Conservation (phyloP, 2,113 vertebrate species). For the Actinemys pallida region DNA sequence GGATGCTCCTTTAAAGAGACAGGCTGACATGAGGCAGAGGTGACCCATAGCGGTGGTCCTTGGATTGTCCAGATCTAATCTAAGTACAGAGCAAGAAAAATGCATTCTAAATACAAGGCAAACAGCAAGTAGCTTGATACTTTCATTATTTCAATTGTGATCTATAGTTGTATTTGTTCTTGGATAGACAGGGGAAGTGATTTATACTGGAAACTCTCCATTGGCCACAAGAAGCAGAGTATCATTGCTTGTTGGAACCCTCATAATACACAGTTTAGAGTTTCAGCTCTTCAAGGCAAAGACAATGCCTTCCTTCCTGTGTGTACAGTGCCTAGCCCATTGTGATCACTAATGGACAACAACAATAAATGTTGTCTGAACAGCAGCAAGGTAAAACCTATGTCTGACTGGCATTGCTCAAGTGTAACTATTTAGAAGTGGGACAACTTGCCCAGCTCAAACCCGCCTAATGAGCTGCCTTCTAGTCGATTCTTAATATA, state of each 20-base stretch:
- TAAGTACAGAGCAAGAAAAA: not conserved
- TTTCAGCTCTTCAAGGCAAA: not conserved
- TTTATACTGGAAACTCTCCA: constrained; percentile 1
- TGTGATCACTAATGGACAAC: not conserved
- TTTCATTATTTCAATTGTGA: not conserved
- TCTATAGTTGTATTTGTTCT: constrained; percentile 42
- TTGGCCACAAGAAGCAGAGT: not conserved
- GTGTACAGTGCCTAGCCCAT: not conserved
- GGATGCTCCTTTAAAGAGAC: not conserved
- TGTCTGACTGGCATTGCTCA: not conserved
- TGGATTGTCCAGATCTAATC: not conserved
- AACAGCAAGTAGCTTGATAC: constrained; percentile 5
- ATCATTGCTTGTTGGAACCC: constrained; percentile 29
- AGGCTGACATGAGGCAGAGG: not conserved
- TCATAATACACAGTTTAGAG: not conserved
- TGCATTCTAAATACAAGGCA: constrained; percentile 17
- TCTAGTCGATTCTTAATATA: constrained; percentile 34
- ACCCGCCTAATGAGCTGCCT: constrained; percentile 40
- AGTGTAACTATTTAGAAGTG: not conserved
- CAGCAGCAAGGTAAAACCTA: not conserved
- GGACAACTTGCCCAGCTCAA: not conserved
- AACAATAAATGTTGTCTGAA: not conserved
- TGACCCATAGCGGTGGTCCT: not conserved
- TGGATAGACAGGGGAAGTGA: not conserved
- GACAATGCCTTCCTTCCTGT: not conserved